These are phyloP conservation scores for Cotesia vestalis DNA, from an alignment of 1,140 invertebrate species.

Conservation along the genomic window DNA sequence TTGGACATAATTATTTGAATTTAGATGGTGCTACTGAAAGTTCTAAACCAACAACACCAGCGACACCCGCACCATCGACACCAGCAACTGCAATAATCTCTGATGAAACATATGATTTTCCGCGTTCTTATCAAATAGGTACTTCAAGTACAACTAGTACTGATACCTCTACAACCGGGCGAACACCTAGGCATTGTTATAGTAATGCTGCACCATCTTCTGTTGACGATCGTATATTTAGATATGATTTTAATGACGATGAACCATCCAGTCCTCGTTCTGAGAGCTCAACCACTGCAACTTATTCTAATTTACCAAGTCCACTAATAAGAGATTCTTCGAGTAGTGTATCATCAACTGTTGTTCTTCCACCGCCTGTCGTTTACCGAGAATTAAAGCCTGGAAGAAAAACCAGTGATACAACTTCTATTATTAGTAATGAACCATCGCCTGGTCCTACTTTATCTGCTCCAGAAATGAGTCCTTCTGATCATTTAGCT, in stretches of 20 bases:
- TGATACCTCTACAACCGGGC: slow-evolving; percentile 40
- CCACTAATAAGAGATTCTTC: slow-evolving; percentile 61
- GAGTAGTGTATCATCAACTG: slow-evolving; percentile 49
- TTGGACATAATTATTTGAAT: slow-evolving; percentile 69
- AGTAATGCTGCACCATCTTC: slow-evolving; percentile 75
- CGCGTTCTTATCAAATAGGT: slow-evolving; percentile 71
- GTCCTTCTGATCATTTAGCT: slow-evolving; percentile 59
- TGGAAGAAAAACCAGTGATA: slow-evolving; percentile 68
- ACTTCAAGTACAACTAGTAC: slow-evolving; percentile 47
- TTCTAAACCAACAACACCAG: slow-evolving; percentile 56
- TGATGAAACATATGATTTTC: slow-evolving; percentile 80
- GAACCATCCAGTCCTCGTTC: slow-evolving; percentile 69
- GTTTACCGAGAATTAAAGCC: slow-evolving; percentile 79
- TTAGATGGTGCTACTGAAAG: slow-evolving; percentile 59
- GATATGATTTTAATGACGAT: slow-evolving; percentile 70
- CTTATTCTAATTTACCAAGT: slow-evolving; percentile 71
- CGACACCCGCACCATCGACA: slow-evolving; percentile 55
- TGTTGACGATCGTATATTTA: slow-evolving; percentile 69
- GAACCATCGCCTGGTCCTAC: slow-evolving; percentile 59
- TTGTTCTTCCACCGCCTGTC: slow-evolving; percentile 65
- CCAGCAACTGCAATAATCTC: slow-evolving; percentile 49
- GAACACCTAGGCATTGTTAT: slow-evolving; percentile 71
- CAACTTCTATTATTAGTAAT: slow-evolving; percentile 55
- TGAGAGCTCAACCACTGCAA: slow-evolving; percentile 64
- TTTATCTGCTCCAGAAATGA: slow-evolving; percentile 47